Percentiles rank a stretch among this genome's conserved stretches.
These are phyloP conservation scores for Thymelicus sylvestris DNA, from an alignment of 2,888 invertebrate genomes.

Conservation along the genomic window DNA sequence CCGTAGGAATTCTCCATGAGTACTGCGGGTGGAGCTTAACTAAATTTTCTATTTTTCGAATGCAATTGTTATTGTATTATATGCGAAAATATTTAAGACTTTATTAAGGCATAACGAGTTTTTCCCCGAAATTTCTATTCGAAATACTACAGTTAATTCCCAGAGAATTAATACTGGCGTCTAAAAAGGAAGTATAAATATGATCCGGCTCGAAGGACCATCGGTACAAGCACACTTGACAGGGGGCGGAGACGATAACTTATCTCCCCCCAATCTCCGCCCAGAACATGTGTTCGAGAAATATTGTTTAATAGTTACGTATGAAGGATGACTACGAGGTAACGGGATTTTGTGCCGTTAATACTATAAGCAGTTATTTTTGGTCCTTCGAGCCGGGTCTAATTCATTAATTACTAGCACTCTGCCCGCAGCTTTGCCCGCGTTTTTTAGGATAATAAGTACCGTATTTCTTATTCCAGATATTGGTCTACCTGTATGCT, in stretches of 20 bases:
- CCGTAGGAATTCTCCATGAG: no score
- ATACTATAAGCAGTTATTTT: conserved; percentile 22
- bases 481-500: no score
- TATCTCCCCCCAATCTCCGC: conserved; percentile 48
- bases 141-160: background rate
- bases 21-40: no score
- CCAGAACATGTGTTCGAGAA: conserved; percentile 54
- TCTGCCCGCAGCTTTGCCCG: no score
- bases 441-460: no score
- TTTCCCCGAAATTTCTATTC: conserved; percentile 1
- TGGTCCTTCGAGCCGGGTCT: conserved; percentile 19
- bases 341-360: conserved; percentile 31
- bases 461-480: no score
- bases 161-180: conserved; percentile 12
- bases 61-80: no score
- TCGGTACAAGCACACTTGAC: conserved; percentile 42
- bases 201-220: conserved; percentile 46
- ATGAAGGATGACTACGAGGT: conserved; percentile 38
- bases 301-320: conserved; percentile 48
- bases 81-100: no score
- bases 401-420: conserved; percentile 14
- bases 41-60: no score
- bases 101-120: background rate
- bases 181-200: conserved; percentile 35
- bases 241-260: conserved; percentile 49